phyloP scores from a whole-genome alignment of 2,797 vertebrate genomes.

The Harpagifer antarcticus region DNA sequence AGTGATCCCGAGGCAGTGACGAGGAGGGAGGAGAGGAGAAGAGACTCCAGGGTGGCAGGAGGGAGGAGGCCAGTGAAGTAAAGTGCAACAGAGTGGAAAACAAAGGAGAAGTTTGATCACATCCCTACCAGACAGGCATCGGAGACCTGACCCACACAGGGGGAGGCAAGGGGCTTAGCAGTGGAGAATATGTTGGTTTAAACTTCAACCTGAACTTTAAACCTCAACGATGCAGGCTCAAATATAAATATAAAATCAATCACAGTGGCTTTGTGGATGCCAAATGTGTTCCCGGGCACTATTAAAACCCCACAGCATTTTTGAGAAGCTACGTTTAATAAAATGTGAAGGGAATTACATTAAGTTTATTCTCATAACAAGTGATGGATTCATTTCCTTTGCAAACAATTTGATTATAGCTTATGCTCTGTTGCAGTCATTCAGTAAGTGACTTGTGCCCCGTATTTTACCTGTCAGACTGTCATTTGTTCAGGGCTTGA shows the following conservation, averaged over 20 bases:
- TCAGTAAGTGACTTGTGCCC: conserved; percentile 36
- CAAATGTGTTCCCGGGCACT: neutral
- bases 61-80: conserved; percentile 48
- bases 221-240: neutral
- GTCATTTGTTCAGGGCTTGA: neutral
- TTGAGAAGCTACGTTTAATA: neutral
- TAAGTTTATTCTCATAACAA: conserved; percentile 13
- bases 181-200: conserved; percentile 11
- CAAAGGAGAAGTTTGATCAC: conserved; percentile 47
- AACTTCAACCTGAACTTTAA: conserved; percentile 36
- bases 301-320: neutral
- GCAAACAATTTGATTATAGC: conserved; percentile 40
- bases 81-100: conserved; percentile 66
- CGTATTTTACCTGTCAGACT: conserved; percentile 28
- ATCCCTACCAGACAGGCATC: neutral
- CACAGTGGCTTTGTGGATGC: neutral
- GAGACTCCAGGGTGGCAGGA: conserved; percentile 32
- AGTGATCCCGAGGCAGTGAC: conserved; percentile 47
- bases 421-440: conserved; percentile 27
- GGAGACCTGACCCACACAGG: conserved; percentile 34
- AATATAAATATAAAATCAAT: neutral
- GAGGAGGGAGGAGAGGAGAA: conserved; percentile 15
- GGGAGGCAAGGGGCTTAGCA: neutral
- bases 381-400: conserved; percentile 29
- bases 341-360: neutral